A percentile compares a stretch with the other conserved stretches of the same genome.
Conservation (phyloP, 2,113 vertebrate genomes). For the Sturnira hondurensis region DNA sequence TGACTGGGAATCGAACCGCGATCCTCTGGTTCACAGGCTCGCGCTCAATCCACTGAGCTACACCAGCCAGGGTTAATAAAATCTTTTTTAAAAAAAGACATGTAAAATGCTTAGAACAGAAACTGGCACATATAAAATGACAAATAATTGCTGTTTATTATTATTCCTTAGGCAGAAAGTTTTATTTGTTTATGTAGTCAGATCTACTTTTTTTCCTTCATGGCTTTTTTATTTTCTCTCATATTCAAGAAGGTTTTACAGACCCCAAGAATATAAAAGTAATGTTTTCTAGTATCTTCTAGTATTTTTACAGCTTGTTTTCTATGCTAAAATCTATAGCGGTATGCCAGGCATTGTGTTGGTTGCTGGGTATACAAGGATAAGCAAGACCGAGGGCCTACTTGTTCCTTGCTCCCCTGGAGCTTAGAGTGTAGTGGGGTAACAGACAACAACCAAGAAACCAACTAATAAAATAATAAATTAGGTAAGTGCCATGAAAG, state of each 20-base stretch:
- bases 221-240: neutral
- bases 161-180: neutral
- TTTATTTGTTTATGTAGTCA: neutral
- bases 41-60: no score
- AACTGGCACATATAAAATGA: neutral
- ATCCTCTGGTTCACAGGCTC: no score
- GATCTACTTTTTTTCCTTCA: neutral
- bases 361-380: neutral
- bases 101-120: neutral
- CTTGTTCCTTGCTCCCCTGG: neutral
- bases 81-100: no score
- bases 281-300: neutral
- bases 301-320: neutral
- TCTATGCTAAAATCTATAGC: neutral
- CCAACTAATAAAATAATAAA: neutral
- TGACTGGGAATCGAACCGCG: no score
- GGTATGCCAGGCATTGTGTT: neutral
- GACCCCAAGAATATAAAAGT: neutral
- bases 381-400: neutral
- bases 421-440: neutral
- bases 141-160: neutral
- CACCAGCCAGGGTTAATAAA: no score
- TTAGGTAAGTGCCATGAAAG: neutral
- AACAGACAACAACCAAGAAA: neutral
- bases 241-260: neutral